phyloP scores from a whole-genome alignment of 2,888 invertebrate genomes.

The Chloroclystis v-ata region DNA sequence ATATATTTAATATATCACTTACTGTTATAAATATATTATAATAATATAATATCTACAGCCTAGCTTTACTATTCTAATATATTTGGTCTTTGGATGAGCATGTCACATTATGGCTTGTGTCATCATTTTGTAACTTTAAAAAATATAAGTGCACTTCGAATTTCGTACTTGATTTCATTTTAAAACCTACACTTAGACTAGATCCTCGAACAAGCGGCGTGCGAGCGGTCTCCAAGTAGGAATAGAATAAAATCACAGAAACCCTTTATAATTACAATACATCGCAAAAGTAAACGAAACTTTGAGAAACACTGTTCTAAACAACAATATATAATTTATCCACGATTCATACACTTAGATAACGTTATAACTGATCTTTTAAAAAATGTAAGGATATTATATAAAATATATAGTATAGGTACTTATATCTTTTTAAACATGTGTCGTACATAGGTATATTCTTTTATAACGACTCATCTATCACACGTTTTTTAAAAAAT shows the following conservation, averaged over 20 bases:
- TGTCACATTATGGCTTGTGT: constrained; percentile 73
- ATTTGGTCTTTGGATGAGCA: constrained; percentile 78
- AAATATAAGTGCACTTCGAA: constrained; percentile 74
- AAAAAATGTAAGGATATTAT: too few relatives aligned
- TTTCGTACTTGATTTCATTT: constrained; percentile 58
- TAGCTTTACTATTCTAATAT: constrained; percentile 70
- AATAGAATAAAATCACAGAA: constrained; percentile 62
- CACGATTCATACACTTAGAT: constrained; percentile 35
- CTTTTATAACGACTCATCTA: too few relatives aligned
- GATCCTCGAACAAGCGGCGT: constrained; percentile 56
- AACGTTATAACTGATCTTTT: constrained; percentile 29
- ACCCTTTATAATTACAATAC: constrained; percentile 36
- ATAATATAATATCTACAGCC: constrained; percentile 62
- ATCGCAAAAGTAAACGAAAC: constrained; percentile 46
- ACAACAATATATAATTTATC: constrained; percentile 22
- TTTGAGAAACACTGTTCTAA: constrained; percentile 76
- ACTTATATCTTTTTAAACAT: too few relatives aligned
- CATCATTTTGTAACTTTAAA: constrained; percentile 64
- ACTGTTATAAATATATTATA: constrained; percentile 41
- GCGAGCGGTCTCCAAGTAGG: constrained; percentile 32
- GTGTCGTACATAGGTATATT: too few relatives aligned
- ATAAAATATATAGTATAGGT: too few relatives aligned
- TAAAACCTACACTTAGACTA: constrained; percentile 67
- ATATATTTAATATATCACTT: constrained; percentile 46
- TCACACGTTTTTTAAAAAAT: not conserved